Evolutionary conservation across 2,797 vertebrate genomes (phyloP).

Genomic region (Chromis chromis): DNA sequence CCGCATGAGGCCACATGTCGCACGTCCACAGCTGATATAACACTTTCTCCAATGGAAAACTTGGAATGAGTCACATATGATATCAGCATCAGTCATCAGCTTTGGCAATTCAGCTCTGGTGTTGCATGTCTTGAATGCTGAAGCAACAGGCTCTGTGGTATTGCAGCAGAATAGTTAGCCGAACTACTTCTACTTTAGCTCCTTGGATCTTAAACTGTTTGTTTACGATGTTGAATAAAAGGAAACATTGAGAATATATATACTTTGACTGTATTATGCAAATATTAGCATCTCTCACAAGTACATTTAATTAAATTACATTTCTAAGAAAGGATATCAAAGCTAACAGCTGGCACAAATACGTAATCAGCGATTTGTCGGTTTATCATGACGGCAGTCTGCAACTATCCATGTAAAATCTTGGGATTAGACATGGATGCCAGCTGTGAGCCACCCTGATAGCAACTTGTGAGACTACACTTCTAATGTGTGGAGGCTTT

Average conservation of each 20-base stretch:
- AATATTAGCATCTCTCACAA: neutral
- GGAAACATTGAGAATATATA: neutral
- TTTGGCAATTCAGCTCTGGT: slow-evolving; percentile 35
- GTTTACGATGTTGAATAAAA: neutral
- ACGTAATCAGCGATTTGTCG: neutral
- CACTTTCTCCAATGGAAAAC: slow-evolving; percentile 17
- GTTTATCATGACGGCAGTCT: neutral
- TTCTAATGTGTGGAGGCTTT: neutral
- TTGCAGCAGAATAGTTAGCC: slow-evolving; percentile 34
- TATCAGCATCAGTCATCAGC: slow-evolving; percentile 26
- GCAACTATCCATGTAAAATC: neutral
- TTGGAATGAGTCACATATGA: slow-evolving; percentile 40
- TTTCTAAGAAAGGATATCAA: neutral
- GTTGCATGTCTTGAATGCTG: slow-evolving; percentile 35
- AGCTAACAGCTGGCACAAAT: neutral
- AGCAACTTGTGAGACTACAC: neutral
- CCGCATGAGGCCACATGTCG: neutral
- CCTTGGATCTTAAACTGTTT: too few relatives aligned
- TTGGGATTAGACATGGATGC: neutral
- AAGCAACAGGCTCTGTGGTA: slow-evolving; percentile 33
- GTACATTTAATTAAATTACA: neutral
- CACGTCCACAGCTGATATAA: neutral
- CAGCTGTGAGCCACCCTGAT: slow-evolving; percentile 4
- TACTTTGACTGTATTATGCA: neutral
- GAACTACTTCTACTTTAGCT: too few relatives aligned